Evolutionary conservation across 1,140 invertebrate species (phyloP).

Genomic region (Rhagoletis pomonella): DNA sequence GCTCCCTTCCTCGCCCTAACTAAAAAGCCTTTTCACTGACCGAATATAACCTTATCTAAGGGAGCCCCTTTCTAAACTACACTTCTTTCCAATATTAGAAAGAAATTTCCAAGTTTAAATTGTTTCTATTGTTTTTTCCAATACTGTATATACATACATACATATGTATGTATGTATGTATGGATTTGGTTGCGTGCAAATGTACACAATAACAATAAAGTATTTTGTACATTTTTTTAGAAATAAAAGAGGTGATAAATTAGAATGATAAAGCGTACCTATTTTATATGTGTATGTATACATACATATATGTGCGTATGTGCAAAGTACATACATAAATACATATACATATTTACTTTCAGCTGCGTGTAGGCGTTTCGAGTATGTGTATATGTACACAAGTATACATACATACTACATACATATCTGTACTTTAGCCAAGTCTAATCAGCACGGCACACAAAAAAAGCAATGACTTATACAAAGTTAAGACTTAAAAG

Average conservation of each 20-base stretch:
- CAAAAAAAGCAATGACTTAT: conserved; percentile 7
- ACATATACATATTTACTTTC: too few relatives aligned
- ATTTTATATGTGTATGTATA: neutral
- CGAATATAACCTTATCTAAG: too few relatives aligned
- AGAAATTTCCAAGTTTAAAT: too few relatives aligned
- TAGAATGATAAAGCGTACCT: neutral
- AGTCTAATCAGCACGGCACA: conserved; percentile 6
- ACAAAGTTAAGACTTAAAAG: neutral
- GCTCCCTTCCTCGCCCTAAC: too few relatives aligned
- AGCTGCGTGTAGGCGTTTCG: neutral
- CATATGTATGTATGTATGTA: neutral
- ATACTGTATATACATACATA: neutral
- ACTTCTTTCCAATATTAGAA: too few relatives aligned
- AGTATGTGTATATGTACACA: neutral
- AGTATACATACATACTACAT: too few relatives aligned
- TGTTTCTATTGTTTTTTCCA: neutral
- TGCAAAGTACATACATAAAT: too few relatives aligned
- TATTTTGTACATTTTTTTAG: neutral
- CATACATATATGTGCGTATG: neutral
- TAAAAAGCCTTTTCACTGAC: too few relatives aligned
- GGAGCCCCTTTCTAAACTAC: too few relatives aligned
- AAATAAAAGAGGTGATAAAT: conserved; percentile 28
- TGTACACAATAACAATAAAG: too few relatives aligned
- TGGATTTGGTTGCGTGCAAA: too few relatives aligned
- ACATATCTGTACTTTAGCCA: neutral